Conservation (phyloP, 2,797 vertebrate genomes). For the Cryptoblepharus egeriae region DNA sequence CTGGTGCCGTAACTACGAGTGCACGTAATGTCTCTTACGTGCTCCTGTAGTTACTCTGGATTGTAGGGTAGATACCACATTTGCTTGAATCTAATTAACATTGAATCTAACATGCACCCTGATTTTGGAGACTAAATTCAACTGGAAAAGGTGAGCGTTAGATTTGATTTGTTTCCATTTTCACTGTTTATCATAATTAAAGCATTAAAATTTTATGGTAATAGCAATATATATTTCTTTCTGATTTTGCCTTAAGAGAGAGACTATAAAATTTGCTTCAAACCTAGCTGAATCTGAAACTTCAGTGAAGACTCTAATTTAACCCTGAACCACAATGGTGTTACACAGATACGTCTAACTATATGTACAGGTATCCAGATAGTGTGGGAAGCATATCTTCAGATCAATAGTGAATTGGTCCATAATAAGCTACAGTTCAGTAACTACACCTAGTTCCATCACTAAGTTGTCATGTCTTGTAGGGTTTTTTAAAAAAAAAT, state of each 20-base stretch:
- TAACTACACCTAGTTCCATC: constrained; percentile 41
- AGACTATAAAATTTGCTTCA: not conserved
- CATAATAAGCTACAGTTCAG: constrained; percentile 35
- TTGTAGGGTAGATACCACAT: no score
- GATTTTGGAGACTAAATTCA: no score
- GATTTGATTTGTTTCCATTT: no score
- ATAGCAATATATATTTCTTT: not conserved
- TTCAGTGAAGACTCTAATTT: not conserved
- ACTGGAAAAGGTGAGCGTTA: no score
- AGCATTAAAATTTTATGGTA: not conserved
- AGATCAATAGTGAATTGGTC: not conserved
- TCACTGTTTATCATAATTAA: not conserved
- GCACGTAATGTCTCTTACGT: no score
- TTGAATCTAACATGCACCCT: no score
- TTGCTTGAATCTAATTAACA: no score
- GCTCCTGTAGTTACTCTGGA: no score
- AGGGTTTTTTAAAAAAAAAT: not conserved
- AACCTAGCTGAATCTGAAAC: not conserved
- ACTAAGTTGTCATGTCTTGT: constrained; percentile 39
- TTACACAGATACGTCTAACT: not conserved
- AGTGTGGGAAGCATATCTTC: not conserved
- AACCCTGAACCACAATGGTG: not conserved
- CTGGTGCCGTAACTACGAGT: no score
- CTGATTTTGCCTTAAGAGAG: not conserved
- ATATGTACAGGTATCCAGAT: not conserved